A percentile compares a stretch with the other conserved stretches of the same genome.
Evolutionary conservation across 2,888 invertebrate genomes (phyloP).

Genomic region (Parnassius glacialis): DNA sequence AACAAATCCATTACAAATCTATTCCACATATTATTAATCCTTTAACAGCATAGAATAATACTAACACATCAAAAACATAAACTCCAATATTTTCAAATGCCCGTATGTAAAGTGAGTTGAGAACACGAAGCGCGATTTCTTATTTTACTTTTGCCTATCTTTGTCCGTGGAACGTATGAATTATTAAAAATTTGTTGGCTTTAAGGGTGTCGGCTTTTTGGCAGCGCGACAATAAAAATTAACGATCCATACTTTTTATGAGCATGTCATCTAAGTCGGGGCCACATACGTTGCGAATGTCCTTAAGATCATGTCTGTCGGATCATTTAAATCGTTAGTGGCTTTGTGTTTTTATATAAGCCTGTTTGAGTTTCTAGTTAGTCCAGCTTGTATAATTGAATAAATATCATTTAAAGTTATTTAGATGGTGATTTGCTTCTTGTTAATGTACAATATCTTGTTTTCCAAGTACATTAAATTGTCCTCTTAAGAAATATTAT

Average conservation of each 20-base stretch:
- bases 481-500: no score
- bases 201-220: slow-evolving; percentile 19
- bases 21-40: no score
- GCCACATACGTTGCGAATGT: slow-evolving; percentile 26
- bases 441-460: no score
- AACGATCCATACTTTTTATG: slow-evolving; percentile 26
- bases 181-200: slow-evolving; percentile 22
- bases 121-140: not conserved
- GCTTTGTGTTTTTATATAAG: not conserved
- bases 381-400: not conserved
- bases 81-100: no score
- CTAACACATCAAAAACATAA: no score
- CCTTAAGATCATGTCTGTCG: not conserved
- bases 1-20: no score
- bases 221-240: slow-evolving; percentile 26
- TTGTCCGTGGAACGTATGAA: slow-evolving; percentile 20
- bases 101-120: not conserved
- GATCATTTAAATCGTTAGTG: slow-evolving; percentile 11
- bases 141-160: slow-evolving; percentile 8
- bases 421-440: no score
- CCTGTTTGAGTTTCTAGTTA: not conserved
- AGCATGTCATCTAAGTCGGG: slow-evolving; percentile 13
- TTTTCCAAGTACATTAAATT: no score
- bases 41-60: no score
- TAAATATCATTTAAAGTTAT: not conserved